Evolutionary conservation across 2,797 vertebrate species (phyloP), one percentile per base, ranked within the genome.

Genomic region (Threskiornis aethiopicus): DNA sequence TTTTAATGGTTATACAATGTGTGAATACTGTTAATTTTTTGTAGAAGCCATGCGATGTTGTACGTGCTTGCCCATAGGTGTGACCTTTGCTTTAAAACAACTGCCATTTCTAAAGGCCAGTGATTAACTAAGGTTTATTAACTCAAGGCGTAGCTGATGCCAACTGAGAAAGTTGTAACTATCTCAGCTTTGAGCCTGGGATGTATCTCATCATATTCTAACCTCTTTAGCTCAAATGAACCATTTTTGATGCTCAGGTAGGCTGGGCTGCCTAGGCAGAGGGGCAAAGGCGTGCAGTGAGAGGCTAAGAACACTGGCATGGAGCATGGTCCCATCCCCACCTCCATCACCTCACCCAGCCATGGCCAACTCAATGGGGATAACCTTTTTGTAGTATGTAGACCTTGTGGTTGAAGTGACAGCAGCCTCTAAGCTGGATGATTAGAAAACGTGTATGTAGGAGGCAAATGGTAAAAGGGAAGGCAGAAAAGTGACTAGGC

Each of bases 221-320:
- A 65, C 10, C 42, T 72, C 37, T 90, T n/a, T 14, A 72, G 46
- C 54, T 81, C 21, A 57, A 39, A 26, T 20, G 46, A 57, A 76
- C 18, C 13, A 8, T 29, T 87, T 89, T 8, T 71, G 47, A 33
- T 62, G 39, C 52, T 84, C 41, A 75, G 47, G 52, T 20, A 64
- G 52, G 5, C 49, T 81, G 69, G 7, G 16, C 19, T 89, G 51
- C 52, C 37, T 13, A 6, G 47, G 24, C 33, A 78, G 52, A 29
- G 13, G 33, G 6, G 20, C 0, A 0, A 61, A 59, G 28, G 15
- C 4, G 8, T 11, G 4, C 16, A 21, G 7, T 1, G 7, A 75
- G 33, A 65, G 15, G 24, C 73, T 70, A 59, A 47, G 62, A 51
- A 78, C 9, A 13, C 8, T 29, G 35, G 9, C 2, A 10, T 26